Conservation (phyloP, 2,888 invertebrate species). For the Chrysodeixis includens region DNA sequence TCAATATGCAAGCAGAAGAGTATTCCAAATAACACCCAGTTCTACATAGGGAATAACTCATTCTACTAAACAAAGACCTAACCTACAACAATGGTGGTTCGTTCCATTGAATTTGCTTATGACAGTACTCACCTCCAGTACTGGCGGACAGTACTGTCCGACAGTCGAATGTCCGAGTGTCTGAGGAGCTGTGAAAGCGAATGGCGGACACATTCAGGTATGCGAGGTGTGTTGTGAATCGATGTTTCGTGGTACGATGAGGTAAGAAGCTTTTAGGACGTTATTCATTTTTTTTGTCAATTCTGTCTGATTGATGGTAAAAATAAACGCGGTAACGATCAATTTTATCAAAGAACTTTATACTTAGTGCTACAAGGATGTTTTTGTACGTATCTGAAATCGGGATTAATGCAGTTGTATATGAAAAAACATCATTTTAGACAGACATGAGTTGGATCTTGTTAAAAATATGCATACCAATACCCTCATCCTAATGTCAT, state of each 20-base stretch:
- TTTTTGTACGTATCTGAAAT: too few species aligned
- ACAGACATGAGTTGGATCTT: too few species aligned
- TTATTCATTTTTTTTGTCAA: too few species aligned
- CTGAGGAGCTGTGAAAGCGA: conserved; percentile 7
- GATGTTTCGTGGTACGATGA: conserved; percentile 2
- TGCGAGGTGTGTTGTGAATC: conserved; percentile 14
- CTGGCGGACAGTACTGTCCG: neutral
- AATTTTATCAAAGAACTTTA: too few species aligned
- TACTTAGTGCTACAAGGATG: too few species aligned
- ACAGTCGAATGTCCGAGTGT: conserved; percentile 15
- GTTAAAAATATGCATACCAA: too few species aligned
- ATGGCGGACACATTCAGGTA: conserved; percentile 23
- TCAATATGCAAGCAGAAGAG: too few species aligned
- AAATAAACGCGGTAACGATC: neutral
- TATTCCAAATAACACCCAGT: too few species aligned
- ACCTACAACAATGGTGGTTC: conserved; percentile 8
- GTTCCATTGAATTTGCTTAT: conserved; percentile 16
- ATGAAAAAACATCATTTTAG: too few species aligned
- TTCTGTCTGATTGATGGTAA: neutral
- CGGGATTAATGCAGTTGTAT: too few species aligned
- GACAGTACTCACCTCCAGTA: conserved; percentile 9
- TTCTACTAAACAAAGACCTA: neutral
- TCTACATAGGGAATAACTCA: conserved; percentile 7
- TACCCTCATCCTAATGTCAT: too few species aligned
- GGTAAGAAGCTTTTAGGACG: conserved; percentile 1